These are phyloP conservation scores for Noctua janthina DNA, from an alignment of 2,888 invertebrate genomes.

Conservation along the genomic window DNA sequence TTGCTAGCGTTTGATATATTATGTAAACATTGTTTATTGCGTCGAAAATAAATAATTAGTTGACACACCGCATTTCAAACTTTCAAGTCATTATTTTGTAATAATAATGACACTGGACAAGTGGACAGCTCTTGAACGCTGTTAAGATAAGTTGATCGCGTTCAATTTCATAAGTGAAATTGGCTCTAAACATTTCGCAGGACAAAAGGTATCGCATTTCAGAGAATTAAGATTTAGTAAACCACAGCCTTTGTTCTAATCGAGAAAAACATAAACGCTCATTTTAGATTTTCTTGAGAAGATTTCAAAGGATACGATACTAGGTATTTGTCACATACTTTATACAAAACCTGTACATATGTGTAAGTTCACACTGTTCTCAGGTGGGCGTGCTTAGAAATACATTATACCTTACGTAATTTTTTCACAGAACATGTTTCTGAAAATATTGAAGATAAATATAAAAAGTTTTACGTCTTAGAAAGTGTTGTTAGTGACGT, in stretches of 20 bases:
- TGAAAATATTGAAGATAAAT: slow-evolving; percentile 36
- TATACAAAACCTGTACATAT: neutral
- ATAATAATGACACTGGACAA: neutral
- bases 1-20: slow-evolving; percentile 8
- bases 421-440: neutral
- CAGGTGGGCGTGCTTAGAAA: neutral
- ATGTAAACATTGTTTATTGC: slow-evolving; percentile 26
- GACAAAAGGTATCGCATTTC: slow-evolving; percentile 8
- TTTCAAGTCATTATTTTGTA: neutral
- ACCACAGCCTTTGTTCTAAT: slow-evolving; percentile 4
- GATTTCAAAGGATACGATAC: neutral
- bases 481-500: slow-evolving; percentile 11
- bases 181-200: neutral
- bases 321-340: neutral
- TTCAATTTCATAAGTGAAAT: neutral
- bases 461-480: slow-evolving; percentile 33
- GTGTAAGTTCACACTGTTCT: neutral
- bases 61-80: neutral
- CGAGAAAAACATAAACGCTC: neutral
- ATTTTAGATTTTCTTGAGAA: too few species aligned
- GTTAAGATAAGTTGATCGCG: neutral
- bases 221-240: slow-evolving; percentile 10
- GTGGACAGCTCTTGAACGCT: neutral
- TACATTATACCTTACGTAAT: neutral
- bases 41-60: neutral